Base-by-base conservation (phyloP, 2,113 vertebrate species). In the Prietella phreatophila region DNA sequence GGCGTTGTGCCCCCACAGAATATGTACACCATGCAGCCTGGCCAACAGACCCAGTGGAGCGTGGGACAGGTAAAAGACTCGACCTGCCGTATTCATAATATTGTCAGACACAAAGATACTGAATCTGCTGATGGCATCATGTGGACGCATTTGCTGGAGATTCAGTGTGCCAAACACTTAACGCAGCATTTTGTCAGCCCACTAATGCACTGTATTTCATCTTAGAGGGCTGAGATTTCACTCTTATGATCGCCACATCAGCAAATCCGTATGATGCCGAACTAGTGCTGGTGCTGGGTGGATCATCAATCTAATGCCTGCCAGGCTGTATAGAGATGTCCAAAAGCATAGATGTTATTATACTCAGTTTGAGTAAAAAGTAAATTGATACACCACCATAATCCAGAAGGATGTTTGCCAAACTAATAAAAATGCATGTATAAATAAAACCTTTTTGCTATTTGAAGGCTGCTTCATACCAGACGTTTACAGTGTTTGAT, bases 31-130 rank as follows among this genome's bases (percentile, higher is more conserved):
- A 94, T 99, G 93, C 97, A 96, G 20, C 97, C 96, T 78, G 95
- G 92, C 76, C 98, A 97, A 50, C 97, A 96, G 92, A 93, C 96
- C 85, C 97, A 95, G 25, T 99, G 98, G 98, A 97, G 94, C 93
- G 96, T 99, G 92, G 93, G 97, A 84, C 98, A 99, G 98, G 98
- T 99, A 96, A 88, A 90, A 58, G 4, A 14, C 42, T 63, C 50
- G 4, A 39, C 82, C 17, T 61, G 10, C 11, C 30, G 33, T 20
- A 55, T 13, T 30, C 30, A 25, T 55, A 50, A 84, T 69, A 33
- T 9, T 14, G 30, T 36, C 56, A 39, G 20, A 61, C 56, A 20
- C n/a, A 42, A 82, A 82, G 17, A 25, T 39, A 55, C 4, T 27
- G 60, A 86, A 86, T 87, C 82, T 58, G 86, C 69, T 83, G 82